Conservation (phyloP, 2,888 invertebrate genomes). For the Dynastes grantii region DNA sequence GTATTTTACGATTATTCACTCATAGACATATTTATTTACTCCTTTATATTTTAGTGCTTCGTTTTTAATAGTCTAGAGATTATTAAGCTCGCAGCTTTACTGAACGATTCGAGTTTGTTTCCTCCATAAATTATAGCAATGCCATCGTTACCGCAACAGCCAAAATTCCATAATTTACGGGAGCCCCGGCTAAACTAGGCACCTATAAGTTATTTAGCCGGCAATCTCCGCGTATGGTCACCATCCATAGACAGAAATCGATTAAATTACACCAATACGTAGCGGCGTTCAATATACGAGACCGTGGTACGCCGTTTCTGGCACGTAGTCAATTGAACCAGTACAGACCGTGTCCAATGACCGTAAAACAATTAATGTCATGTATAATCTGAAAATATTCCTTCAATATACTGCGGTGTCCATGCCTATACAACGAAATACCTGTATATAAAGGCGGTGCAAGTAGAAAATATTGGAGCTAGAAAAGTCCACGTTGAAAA, state of each 20-base stretch:
- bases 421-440: neutral
- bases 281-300: constrained; percentile 31
- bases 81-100: constrained; percentile 10
- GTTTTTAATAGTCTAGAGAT: neutral
- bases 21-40: constrained; percentile 10
- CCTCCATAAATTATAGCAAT: constrained; percentile 19
- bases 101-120: neutral
- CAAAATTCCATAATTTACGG: constrained; percentile 44
- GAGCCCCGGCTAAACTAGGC: constrained; percentile 10
- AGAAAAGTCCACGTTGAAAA: constrained; percentile 6
- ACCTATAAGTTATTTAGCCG: constrained; percentile 32
- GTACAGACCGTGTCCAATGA: constrained; percentile 40
- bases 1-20: too few relatives aligned
- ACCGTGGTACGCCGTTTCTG: constrained; percentile 35
- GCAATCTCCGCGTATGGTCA: neutral
- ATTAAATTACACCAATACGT: constrained; percentile 33
- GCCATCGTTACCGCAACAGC: neutral
- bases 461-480: constrained; percentile 26
- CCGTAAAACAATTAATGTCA: constrained; percentile 51
- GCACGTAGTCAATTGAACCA: constrained; percentile 47
- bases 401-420: constrained; percentile 25
- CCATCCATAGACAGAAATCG: constrained; percentile 29
- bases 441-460: neutral
- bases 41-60: constrained; percentile 3
- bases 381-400: constrained; percentile 46